Evolutionary conservation across 2,113 vertebrate genomes (phyloP).

Genomic region (Rostratula benghalensis): DNA sequence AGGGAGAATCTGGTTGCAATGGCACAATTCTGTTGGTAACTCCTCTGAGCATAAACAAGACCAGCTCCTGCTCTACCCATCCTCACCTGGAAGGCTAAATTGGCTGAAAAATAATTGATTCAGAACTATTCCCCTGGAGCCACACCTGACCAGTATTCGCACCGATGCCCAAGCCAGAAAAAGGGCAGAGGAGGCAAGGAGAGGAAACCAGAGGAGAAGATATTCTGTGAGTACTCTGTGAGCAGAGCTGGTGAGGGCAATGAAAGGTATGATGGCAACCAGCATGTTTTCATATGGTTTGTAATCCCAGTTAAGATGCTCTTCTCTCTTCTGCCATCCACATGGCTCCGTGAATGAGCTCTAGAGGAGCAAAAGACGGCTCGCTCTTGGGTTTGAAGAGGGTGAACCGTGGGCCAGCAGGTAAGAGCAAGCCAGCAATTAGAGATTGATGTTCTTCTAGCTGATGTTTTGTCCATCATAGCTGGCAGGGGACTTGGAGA

Average conservation of each 20-base stretch:
- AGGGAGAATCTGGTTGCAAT: background rate
- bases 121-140: background rate
- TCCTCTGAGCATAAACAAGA: background rate
- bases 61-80: background rate
- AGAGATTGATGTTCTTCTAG: background rate
- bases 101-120: background rate
- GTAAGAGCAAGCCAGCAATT: background rate
- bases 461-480: background rate
- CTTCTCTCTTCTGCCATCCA: background rate
- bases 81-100: background rate
- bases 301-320: background rate
- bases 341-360: background rate
- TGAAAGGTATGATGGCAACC: background rate
- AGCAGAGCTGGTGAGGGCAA: no score
- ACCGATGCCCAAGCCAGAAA: background rate
- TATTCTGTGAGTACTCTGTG: rapidly evolving
- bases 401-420: background rate
- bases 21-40: background rate
- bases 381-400: background rate
- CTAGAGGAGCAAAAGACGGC: background rate
- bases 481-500: background rate
- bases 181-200: background rate
- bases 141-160: background rate
- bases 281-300: rapidly evolving
- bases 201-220: no score